Conservation (phyloP, 1,140 invertebrate species). For the Apocrypta bakeri region DNA sequence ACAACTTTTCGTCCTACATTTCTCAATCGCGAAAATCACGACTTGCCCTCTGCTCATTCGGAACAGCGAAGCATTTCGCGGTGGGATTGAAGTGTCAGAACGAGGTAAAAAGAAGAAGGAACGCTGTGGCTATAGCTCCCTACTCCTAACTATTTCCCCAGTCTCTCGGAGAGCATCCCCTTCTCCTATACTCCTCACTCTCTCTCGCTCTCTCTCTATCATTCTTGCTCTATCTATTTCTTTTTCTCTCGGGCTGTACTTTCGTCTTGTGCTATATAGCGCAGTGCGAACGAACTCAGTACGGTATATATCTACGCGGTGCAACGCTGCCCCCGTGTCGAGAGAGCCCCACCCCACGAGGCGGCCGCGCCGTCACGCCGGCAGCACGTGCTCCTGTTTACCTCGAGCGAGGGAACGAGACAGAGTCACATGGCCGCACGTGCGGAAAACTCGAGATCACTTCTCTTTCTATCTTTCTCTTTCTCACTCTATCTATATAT, state of each 20-base stretch:
- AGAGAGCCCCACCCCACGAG: constrained; percentile 56
- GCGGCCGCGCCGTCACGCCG: constrained; percentile 63
- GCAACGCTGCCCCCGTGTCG: constrained; percentile 28
- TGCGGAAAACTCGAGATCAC: not conserved
- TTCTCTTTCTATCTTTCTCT: not conserved
- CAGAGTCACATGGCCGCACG: constrained; percentile 57
- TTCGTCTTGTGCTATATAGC: not conserved
- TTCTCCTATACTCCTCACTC: not conserved
- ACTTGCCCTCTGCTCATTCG: not conserved
- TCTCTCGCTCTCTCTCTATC: not conserved
- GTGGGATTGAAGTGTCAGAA: too few relatives aligned
- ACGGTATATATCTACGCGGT: not conserved
- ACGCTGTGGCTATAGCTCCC: too few relatives aligned
- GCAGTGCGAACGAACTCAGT: not conserved
- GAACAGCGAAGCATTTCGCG: too few relatives aligned
- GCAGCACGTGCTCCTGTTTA: constrained; percentile 73
- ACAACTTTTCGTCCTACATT: not conserved
- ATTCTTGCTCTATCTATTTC: not conserved
- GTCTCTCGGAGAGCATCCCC: not conserved
- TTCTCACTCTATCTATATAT: not conserved
- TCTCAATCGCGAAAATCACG: constrained; percentile 1
- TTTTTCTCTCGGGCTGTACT: constrained; percentile 43
- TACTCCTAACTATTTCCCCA: not conserved
- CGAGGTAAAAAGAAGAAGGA: not conserved
- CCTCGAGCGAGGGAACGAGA: constrained; percentile 54